Evolutionary conservation across 2,888 invertebrate genomes (phyloP).

Genomic region (Polietes domitor): DNA sequence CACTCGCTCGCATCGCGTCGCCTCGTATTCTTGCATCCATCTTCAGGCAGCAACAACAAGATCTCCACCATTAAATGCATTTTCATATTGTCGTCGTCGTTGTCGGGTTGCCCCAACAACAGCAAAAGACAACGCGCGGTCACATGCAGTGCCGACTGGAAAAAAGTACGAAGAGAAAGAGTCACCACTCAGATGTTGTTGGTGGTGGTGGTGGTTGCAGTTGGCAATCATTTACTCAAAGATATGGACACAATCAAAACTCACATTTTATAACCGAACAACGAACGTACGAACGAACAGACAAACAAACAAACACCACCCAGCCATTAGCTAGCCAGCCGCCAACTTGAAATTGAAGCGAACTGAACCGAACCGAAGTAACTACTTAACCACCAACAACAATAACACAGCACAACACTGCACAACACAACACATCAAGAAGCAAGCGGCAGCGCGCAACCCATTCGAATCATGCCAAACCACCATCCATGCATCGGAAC

Average conservation of each 20-base stretch:
- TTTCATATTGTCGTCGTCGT: conserved; percentile 1
- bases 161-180: background rate
- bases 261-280: conserved; percentile 21
- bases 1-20: background rate
- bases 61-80: conserved; percentile 12
- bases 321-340: background rate
- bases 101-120: background rate
- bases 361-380: background rate
- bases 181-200: background rate
- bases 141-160: background rate
- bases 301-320: conserved; percentile 14
- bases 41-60: background rate
- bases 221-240: conserved; percentile 27
- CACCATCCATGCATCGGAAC: conserved; percentile 42
- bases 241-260: conserved; percentile 36
- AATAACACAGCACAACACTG: background rate
- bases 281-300: too few species aligned
- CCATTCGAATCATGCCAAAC: conserved; percentile 10
- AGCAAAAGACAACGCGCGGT: background rate
- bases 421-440: too few species aligned
- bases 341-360: background rate
- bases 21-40: background rate
- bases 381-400: conserved; percentile 18
- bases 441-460: background rate
- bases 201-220: background rate